Conservation (phyloP, 2,888 invertebrate genomes). For the Cephus spinipes region DNA sequence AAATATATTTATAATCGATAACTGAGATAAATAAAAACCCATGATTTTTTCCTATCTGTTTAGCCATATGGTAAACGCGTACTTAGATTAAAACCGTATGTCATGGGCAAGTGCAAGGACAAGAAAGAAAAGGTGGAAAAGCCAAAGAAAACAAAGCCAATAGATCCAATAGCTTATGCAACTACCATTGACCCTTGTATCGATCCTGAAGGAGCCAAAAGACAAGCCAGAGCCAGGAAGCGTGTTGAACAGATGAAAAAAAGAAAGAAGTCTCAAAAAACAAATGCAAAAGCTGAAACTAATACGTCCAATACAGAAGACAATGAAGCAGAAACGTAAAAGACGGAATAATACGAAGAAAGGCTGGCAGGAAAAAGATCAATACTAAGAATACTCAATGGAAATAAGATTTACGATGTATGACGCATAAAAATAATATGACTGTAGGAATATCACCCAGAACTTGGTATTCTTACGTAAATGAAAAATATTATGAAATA, state of each 20-base stretch:
- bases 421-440: neutral
- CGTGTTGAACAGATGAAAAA: conserved; percentile 5
- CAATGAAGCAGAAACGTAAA: neutral
- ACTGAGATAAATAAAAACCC: neutral
- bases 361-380: neutral
- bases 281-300: neutral
- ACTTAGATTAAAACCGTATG: conserved; percentile 38
- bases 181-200: conserved; percentile 48
- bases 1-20: neutral
- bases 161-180: conserved; percentile 43
- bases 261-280: neutral
- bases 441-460: neutral
- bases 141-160: conserved; percentile 17
- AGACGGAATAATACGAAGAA: neutral
- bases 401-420: neutral
- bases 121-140: conserved; percentile 17
- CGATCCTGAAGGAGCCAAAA: conserved; percentile 39
- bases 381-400: neutral
- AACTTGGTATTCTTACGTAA: neutral
- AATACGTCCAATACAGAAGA: neutral
- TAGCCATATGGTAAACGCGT: conserved; percentile 42
- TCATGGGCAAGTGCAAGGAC: conserved; percentile 35
- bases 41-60: neutral
- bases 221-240: conserved; percentile 42
- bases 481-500: neutral